Percentiles rank a stretch among this genome's conserved stretches.
Evolutionary conservation across 2,113 vertebrate genomes (phyloP).

Genomic region (Etheostoma spectabile): DNA sequence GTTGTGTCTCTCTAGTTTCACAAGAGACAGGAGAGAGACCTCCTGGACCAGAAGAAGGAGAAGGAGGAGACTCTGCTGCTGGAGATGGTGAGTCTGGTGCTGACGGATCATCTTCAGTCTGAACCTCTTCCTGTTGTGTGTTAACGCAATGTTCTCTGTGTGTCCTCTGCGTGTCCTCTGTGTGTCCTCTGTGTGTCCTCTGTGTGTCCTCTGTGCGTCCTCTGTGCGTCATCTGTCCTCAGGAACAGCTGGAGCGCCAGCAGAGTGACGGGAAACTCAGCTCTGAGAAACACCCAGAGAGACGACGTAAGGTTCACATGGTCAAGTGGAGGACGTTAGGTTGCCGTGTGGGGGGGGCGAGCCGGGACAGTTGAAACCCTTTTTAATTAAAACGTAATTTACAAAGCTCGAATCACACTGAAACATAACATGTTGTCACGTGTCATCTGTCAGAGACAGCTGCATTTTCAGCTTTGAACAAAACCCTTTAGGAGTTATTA

Average conservation of each 20-base stretch:
- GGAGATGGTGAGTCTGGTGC: constrained; percentile 88
- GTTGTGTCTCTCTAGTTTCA: constrained; percentile 84
- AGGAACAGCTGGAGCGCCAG: constrained; percentile 74
- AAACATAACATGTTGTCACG: no score
- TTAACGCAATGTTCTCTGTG: not conserved
- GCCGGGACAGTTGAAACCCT: no score
- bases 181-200: no score
- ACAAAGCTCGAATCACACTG: no score
- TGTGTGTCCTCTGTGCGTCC: not conserved
- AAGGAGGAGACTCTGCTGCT: constrained; percentile 92
- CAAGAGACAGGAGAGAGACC: constrained; percentile 90
- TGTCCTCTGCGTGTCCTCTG: constrained; percentile 12
- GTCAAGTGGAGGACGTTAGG: no score
- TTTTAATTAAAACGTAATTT: no score
- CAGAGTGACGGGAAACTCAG: constrained; percentile 53
- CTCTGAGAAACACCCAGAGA: constrained; percentile 54
- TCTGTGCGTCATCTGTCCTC: constrained; percentile 3
- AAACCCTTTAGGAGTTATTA: no score
- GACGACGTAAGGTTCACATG: constrained; percentile 50
- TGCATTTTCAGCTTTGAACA: no score
- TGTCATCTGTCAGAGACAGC: no score
- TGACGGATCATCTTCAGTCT: not conserved
- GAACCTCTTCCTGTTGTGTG: not conserved
- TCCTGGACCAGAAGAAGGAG: constrained; percentile 94
- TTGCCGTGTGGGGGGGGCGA: no score